Percentiles rank a stretch among this genome's conserved stretches.
phyloP scores from a whole-genome alignment of 2,888 invertebrate species.

The Acheta domesticus region DNA sequence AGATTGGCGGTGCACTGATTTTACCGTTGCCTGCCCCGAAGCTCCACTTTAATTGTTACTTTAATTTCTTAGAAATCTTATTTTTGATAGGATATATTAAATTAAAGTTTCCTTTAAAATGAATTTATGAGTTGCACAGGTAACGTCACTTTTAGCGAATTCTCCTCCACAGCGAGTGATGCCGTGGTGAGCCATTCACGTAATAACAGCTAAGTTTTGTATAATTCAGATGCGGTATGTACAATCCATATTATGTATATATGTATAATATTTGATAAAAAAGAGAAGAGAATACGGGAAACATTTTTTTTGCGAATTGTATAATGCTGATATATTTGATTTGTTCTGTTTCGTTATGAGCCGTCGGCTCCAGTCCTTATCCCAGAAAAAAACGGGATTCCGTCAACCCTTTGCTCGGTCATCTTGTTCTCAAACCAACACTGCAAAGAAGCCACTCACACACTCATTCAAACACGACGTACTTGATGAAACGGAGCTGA shows the following conservation, averaged over 20 bases:
- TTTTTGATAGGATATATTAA: not conserved
- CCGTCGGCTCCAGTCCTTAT: too few relatives aligned
- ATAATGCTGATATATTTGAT: not conserved
- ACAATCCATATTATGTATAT: slow-evolving; percentile 18
- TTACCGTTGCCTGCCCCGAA: not conserved
- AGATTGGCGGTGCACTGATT: too few relatives aligned
- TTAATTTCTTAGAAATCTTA: not conserved
- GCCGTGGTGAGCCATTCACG: not conserved
- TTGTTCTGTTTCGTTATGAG: too few relatives aligned
- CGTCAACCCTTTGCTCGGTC: too few relatives aligned
- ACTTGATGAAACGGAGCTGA: too few relatives aligned
- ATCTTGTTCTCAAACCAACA: too few relatives aligned
- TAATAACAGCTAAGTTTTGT: slow-evolving; percentile 4
- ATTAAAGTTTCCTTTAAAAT: not conserved
- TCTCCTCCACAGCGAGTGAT: not conserved
- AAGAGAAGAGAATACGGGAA: slow-evolving; percentile 11
- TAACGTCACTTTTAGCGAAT: not conserved
- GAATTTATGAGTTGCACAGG: slow-evolving; percentile 3
- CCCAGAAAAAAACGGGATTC: too few relatives aligned
- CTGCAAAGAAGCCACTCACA: too few relatives aligned
- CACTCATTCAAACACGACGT: too few relatives aligned
- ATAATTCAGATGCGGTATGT: slow-evolving; percentile 18
- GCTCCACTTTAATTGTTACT: not conserved
- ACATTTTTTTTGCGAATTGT: not conserved
- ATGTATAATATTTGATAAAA: slow-evolving; percentile 11